phyloP scores from a whole-genome alignment of 2,797 vertebrate species.

The Malurus leucopterus region DNA sequence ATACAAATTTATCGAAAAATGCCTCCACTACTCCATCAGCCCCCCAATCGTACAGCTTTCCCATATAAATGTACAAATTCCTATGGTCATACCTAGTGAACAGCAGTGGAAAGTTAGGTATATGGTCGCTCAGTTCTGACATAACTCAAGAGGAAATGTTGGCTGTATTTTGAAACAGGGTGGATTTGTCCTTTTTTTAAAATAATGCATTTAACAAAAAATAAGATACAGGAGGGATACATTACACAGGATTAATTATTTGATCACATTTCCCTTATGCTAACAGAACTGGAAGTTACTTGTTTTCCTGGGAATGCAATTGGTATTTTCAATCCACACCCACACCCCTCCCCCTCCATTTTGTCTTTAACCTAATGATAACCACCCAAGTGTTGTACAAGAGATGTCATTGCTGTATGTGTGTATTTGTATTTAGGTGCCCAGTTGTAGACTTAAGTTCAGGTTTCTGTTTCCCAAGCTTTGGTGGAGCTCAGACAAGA shows the following conservation, averaged over 20 bases:
- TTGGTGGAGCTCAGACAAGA: not conserved
- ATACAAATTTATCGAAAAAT: not conserved
- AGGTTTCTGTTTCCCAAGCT: not conserved
- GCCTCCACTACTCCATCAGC: accelerated
- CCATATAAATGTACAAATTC: not conserved
- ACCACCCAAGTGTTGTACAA: not conserved
- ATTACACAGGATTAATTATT: not conserved
- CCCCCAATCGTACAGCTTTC: not conserved
- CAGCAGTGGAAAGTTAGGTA: not conserved
- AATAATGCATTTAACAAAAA: not conserved
- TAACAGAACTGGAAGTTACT: not conserved
- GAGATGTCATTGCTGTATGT: not conserved
- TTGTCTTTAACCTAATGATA: not conserved
- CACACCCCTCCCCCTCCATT: accelerated
- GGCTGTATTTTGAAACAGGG: not conserved
- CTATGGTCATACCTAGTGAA: not conserved
- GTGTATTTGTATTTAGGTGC: not conserved
- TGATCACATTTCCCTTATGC: not conserved
- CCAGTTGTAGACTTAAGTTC: not conserved
- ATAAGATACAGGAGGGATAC: not conserved
- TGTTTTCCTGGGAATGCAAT: not conserved
- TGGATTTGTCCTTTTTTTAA: not conserved
- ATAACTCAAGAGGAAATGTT: not conserved
- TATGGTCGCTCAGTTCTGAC: not conserved
- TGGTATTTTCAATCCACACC: not conserved